phyloP scores from a whole-genome alignment of 2,113 vertebrate genomes.

The Ameiurus melas region DNA sequence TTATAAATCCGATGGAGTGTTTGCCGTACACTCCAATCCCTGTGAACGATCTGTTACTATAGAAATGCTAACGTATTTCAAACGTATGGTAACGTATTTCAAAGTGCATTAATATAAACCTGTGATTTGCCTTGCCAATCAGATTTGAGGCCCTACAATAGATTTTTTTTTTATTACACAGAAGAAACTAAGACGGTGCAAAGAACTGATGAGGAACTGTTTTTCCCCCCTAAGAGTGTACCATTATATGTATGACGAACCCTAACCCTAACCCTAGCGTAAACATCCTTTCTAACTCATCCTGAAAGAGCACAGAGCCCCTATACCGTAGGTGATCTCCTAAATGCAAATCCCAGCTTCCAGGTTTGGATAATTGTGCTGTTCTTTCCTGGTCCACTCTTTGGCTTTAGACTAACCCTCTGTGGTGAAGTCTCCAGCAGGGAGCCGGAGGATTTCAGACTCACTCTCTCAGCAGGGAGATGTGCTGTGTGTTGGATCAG shows the following conservation, averaged over 20 bases:
- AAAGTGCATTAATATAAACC: not conserved
- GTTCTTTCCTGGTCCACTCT: not conserved
- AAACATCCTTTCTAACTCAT: slow-evolving; percentile 14
- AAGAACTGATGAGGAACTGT: not conserved
- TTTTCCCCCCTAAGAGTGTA: not conserved
- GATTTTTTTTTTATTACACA: not conserved
- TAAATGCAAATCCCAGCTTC: slow-evolving; percentile 23
- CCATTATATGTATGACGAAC: not conserved
- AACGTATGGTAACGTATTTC: not conserved
- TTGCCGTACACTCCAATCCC: not conserved
- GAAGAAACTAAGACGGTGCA: not conserved
- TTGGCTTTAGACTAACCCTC: slow-evolving; percentile 15
- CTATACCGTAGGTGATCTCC: slow-evolving; percentile 14
- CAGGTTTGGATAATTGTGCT: slow-evolving; percentile 22
- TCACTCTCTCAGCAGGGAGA: slow-evolving; percentile 44
- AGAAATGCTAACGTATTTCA: not conserved
- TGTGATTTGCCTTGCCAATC: not conserved
- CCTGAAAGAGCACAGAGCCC: not conserved
- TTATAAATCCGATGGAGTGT: not conserved
- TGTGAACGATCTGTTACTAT: too few species aligned
- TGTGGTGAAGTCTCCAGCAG: slow-evolving; percentile 44
- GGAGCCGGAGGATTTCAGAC: slow-evolving; percentile 35
- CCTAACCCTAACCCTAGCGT: too few species aligned
- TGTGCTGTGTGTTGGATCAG: slow-evolving; percentile 24
- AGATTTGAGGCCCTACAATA: not conserved